A percentile compares a stretch with the other conserved stretches of the same genome.
Conservation (phyloP, 2,888 invertebrate genomes). For the Celastrina argiolus region DNA sequence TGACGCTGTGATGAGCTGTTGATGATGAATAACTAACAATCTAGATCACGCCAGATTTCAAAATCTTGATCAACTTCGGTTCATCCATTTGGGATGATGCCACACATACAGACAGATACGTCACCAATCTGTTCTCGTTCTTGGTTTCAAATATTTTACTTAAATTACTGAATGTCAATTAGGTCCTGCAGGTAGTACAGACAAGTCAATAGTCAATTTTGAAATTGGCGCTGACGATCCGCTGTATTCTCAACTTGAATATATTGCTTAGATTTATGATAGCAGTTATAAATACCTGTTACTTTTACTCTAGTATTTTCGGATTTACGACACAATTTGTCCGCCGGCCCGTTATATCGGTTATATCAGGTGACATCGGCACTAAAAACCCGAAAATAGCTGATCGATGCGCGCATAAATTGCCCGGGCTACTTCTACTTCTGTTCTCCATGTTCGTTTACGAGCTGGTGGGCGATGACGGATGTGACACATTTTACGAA, state of each 20-base stretch:
- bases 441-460: slow-evolving; percentile 4
- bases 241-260: background rate
- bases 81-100: no score
- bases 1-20: no score
- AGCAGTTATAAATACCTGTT: background rate
- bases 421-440: background rate
- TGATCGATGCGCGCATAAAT: background rate
- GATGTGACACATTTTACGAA: background rate
- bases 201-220: no score
- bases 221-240: background rate
- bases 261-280: background rate
- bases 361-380: background rate
- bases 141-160: no score
- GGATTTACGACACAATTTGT: background rate
- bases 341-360: background rate
- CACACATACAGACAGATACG: no score
- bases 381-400: slow-evolving; percentile 7
- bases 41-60: no score
- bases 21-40: no score
- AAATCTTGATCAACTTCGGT: no score
- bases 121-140: no score
- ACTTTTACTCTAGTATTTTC: background rate
- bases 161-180: no score
- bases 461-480: slow-evolving; percentile 1
- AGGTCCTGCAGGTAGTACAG: no score